Percentiles rank a stretch among this genome's conserved stretches.
Conservation (phyloP, 2,797 vertebrate species). For the Poecilia picta region DNA sequence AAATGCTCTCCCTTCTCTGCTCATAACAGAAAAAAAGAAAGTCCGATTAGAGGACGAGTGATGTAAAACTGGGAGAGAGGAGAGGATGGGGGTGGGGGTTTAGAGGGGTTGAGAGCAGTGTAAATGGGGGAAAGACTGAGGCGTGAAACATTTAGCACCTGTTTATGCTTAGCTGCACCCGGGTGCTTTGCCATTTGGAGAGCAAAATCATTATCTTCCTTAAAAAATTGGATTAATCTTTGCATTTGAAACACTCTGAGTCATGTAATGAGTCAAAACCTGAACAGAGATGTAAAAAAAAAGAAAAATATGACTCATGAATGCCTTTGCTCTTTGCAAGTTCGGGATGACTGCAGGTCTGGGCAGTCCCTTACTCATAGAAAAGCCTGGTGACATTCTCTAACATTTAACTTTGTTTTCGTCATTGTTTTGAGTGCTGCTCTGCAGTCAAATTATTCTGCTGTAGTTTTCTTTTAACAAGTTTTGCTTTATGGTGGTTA, state of each 20-base stretch:
- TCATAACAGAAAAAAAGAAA: conserved; percentile 42
- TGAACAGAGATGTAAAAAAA: conserved; percentile 12
- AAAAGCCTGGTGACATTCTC: neutral
- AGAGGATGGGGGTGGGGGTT: neutral
- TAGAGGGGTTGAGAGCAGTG: conserved; percentile 22
- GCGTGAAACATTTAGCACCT: conserved; percentile 41
- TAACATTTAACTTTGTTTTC: neutral
- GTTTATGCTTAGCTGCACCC: conserved; percentile 42
- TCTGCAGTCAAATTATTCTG: neutral
- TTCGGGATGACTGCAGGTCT: neutral
- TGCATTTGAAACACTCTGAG: conserved; percentile 23
- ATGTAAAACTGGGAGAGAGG: conserved; percentile 47
- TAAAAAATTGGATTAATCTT: conserved; percentile 20
- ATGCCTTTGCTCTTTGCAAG: conserved; percentile 6
- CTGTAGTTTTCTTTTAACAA: neutral
- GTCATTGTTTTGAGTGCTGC: neutral
- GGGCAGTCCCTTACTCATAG: neutral
- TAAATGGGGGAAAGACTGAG: conserved; percentile 27
- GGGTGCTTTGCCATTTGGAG: conserved; percentile 5
- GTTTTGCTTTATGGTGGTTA: neutral
- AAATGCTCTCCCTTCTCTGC: conserved; percentile 55
- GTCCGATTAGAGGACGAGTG: conserved; percentile 59
- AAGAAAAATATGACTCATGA: neutral
- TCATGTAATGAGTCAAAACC: conserved; percentile 16
- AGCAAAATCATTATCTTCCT: conserved; percentile 28